These are phyloP conservation scores for Metacarcinus magister DNA, from an alignment of 2,888 invertebrate genomes.

Conservation along the genomic window DNA sequence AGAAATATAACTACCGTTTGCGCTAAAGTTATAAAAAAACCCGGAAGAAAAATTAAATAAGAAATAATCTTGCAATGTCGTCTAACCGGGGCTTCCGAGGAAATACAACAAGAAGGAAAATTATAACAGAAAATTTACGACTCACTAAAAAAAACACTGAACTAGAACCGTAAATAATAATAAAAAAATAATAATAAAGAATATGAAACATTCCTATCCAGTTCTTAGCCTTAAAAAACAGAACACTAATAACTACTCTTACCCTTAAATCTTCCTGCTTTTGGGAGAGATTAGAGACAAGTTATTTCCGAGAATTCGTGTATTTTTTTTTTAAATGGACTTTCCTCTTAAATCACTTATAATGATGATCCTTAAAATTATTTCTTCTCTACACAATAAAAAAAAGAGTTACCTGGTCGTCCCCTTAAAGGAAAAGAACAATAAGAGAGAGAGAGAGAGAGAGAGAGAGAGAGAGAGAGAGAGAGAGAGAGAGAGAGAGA, in stretches of 20 bases:
- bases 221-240: background rate
- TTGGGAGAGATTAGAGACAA: background rate
- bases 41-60: too few relatives aligned
- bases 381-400: background rate
- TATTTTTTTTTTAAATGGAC: background rate
- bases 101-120: too few relatives aligned
- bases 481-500: slow-evolving; percentile 26
- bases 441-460: too few relatives aligned
- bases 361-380: background rate
- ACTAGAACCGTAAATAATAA: background rate
- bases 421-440: too few relatives aligned
- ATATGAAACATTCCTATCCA: background rate
- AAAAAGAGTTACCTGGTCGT: too few relatives aligned
- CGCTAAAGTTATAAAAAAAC: too few relatives aligned
- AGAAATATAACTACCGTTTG: too few relatives aligned
- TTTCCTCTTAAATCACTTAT: background rate
- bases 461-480: background rate
- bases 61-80: too few relatives aligned
- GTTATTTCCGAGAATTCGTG: background rate
- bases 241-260: background rate
- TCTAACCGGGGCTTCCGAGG: too few relatives aligned
- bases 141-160: background rate
- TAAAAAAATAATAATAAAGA: background rate
- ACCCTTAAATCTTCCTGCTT: background rate
- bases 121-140: background rate